Percentiles rank a stretch among this genome's conserved stretches.
These are phyloP conservation scores for Andrena minutula DNA, from an alignment of 2,888 invertebrate species.

Conservation along the genomic window DNA sequence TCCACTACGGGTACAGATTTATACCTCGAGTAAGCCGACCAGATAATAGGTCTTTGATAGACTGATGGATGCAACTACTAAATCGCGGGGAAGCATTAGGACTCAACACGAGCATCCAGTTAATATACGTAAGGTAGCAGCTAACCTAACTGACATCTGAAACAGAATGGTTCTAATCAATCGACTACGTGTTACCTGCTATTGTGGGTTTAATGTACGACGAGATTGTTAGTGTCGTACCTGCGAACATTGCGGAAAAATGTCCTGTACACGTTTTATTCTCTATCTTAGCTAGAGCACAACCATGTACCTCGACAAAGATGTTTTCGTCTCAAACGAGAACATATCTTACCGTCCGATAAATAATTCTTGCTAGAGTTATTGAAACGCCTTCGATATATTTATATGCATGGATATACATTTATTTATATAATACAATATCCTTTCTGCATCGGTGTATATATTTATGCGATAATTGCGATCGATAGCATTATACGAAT, in stretches of 20 bases:
- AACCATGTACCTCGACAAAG: slow-evolving; percentile 15
- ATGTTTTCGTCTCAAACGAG: slow-evolving; percentile 17
- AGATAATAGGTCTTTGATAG: background rate
- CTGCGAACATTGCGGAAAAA: background rate
- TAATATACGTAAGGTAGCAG: background rate
- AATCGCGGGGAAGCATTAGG: background rate
- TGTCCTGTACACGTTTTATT: background rate
- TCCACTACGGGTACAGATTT: background rate
- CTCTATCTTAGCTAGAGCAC: background rate
- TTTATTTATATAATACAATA: slow-evolving; percentile 31
- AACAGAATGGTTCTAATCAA: background rate
- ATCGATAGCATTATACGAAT: slow-evolving; percentile 27
- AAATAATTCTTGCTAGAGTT: slow-evolving; percentile 30
- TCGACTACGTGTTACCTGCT: slow-evolving; percentile 43
- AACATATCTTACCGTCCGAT: slow-evolving; percentile 45
- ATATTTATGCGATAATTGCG: background rate
- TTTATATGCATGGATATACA: slow-evolving; percentile 26
- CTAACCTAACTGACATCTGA: background rate
- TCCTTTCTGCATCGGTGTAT: slow-evolving; percentile 6
- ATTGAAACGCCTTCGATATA: slow-evolving; percentile 12
- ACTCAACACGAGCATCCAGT: background rate
- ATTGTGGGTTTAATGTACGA: background rate
- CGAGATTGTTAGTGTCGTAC: background rate
- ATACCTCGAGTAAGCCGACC: background rate
- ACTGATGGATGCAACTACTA: background rate